Conservation (phyloP, 2,113 vertebrate species). For the Micromys minutus region DNA sequence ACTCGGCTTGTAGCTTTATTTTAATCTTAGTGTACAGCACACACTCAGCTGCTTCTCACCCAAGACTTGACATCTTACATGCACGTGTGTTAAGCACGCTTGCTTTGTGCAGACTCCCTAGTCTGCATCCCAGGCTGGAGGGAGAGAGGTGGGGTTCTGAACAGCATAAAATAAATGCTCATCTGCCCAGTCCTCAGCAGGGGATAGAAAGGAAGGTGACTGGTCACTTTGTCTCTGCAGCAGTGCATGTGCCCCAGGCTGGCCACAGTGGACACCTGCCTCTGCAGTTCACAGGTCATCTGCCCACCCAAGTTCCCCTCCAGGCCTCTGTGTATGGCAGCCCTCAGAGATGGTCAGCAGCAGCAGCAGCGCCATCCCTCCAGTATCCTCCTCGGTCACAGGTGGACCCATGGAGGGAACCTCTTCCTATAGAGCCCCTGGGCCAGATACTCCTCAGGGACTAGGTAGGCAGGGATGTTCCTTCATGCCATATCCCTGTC, state of each 20-base stretch:
- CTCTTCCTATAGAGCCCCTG: background rate
- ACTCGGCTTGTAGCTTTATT: background rate
- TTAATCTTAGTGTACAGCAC: background rate
- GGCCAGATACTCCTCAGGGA: background rate
- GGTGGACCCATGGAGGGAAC: background rate
- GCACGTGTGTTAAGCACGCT: rapidly evolving
- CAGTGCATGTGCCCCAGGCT: background rate
- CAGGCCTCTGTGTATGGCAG: rapidly evolving
- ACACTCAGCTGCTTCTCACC: background rate
- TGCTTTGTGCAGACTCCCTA: background rate
- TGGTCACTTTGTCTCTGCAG: rapidly evolving
- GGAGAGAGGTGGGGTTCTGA: constrained; percentile 23
- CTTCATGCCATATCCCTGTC: background rate
- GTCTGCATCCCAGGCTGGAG: background rate
- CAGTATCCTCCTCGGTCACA: background rate
- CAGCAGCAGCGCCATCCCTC: background rate
- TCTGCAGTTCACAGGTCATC: background rate
- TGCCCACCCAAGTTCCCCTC: background rate
- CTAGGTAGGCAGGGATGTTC: background rate
- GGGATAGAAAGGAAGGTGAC: background rate
- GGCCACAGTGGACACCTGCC: background rate
- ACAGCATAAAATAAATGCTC: background rate
- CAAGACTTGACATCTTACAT: rapidly evolving
- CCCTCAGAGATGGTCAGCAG: background rate
- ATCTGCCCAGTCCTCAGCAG: constrained; percentile 17